phyloP scores from a whole-genome alignment of 2,888 invertebrate species.

The Troides helena region DNA sequence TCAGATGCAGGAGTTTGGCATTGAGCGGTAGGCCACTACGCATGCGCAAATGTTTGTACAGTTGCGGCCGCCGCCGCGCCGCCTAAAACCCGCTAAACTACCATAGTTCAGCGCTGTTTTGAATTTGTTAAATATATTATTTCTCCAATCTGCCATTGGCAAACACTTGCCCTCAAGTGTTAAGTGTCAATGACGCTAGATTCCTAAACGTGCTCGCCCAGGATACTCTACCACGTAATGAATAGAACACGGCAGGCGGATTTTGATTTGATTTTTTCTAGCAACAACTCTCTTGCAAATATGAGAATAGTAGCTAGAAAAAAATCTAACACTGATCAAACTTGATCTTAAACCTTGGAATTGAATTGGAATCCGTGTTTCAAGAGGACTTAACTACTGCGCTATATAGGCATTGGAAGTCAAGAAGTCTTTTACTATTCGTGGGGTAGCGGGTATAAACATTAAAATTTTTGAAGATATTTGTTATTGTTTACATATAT shows the following conservation, averaged over 20 bases:
- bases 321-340: too few relatives aligned
- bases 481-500: neutral
- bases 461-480: neutral
- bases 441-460: neutral
- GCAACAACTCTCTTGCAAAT: too few relatives aligned
- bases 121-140: constrained; percentile 14
- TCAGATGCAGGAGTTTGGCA: constrained; percentile 63
- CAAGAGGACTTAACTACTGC: too few relatives aligned
- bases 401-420: too few relatives aligned
- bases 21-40: constrained; percentile 55
- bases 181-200: neutral
- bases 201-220: neutral
- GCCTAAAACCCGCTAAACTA: constrained; percentile 31
- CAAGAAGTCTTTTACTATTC: neutral
- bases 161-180: too few relatives aligned
- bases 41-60: constrained; percentile 65
- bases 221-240: too few relatives aligned
- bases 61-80: constrained; percentile 37
- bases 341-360: too few relatives aligned
- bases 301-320: too few relatives aligned
- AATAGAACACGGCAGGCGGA: too few relatives aligned
- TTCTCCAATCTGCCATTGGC: neutral
- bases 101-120: constrained; percentile 14
- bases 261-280: too few relatives aligned
- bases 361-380: too few relatives aligned